Conservation (phyloP, 2,113 vertebrate species). For the Piprites chloris region DNA sequence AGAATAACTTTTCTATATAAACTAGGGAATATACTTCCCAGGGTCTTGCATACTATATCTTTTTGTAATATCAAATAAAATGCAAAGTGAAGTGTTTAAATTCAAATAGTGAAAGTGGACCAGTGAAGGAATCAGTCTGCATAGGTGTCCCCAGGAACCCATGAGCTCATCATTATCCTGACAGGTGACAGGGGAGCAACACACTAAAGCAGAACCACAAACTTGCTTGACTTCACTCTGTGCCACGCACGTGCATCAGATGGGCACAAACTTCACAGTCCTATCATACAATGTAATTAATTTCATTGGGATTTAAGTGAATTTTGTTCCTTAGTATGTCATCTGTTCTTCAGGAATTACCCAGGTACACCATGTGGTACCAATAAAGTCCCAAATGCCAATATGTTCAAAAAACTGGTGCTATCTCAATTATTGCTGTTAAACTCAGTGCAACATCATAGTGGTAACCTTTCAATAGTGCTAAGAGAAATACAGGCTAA, state of each 20-base stretch:
- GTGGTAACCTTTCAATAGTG: neutral
- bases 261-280: neutral
- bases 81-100: neutral
- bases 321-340: neutral
- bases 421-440: neutral
- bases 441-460: neutral
- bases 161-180: neutral
- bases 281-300: neutral
- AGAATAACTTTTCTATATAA: neutral
- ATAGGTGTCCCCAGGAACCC: neutral
- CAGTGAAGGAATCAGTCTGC: neutral
- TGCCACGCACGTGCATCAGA: accelerated
- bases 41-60: neutral
- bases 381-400: neutral
- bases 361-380: neutral
- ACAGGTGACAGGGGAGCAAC: neutral
- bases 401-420: neutral
- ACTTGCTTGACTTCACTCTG: neutral
- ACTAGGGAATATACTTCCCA: neutral
- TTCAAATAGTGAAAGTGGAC: neutral
- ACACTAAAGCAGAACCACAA: neutral
- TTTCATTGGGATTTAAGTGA: conserved; percentile 13
- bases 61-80: neutral
- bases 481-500: conserved; percentile 11
- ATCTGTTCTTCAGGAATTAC: neutral